Base-by-base conservation (phyloP, 2,888 invertebrate genomes). In the Melitaea athalia region DNA sequence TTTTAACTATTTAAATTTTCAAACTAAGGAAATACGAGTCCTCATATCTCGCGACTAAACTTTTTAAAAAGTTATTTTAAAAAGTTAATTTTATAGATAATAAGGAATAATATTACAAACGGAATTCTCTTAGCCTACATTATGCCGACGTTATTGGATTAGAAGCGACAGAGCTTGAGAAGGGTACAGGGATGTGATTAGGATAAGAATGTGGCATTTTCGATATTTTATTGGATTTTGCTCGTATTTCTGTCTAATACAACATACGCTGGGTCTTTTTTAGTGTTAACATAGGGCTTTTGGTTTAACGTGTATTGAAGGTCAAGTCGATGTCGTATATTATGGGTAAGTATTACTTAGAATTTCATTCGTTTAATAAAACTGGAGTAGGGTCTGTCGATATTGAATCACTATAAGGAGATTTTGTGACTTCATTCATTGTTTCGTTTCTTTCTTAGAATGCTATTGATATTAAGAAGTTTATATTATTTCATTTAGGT, bases 141-240 rank as follows among this genome's bases (percentile, higher is more conserved):
- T 59, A 65, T n/a, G 31, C 33, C 42, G 57, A 45, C 53, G 33
- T 47, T 68, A 71, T 68, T 68, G 63, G 64, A 63, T 71, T 71
- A 66, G 15, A 52, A 49, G 64, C 47, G 66, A 66, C 66, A 67
- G 57, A 47, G 14, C 53, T 52, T 71, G 71, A 71, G 67, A 43
- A 71, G 71, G 71, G 71, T 71, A 59, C 11, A 38, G 38, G 64
- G 43, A 64, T 69, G 63, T 62, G 61, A 61, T 68, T 68, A 65
- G 70, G 68, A 65, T 71, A 69, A 59, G 66, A 57, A 69, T 69
- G 45, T 45, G 17, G 14, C 60, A 10, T 53, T 66, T 61, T 33
- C 24, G n/a, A 67, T 70, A 63, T 60, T 57, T 61, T 70, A 64
- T 67, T 67, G 64, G 70, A 11, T 67, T 53, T 60, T 60, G 45